Percentiles rank a stretch among this genome's conserved stretches.
These are phyloP conservation scores for Microdon myrmicae DNA, from an alignment of 2,888 invertebrate genomes.

Conservation along the genomic window DNA sequence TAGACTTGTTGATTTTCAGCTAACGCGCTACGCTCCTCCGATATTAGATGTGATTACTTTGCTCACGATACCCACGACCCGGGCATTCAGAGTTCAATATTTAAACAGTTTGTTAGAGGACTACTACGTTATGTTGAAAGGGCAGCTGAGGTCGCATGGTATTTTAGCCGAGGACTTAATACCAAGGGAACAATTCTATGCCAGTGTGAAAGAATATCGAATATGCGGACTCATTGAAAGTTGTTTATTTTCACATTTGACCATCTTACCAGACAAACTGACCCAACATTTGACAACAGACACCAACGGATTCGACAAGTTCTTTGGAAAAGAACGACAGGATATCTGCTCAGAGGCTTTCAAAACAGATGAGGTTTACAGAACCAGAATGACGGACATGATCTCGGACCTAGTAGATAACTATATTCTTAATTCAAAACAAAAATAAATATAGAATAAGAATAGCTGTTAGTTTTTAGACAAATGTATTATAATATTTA, in stretches of 20 bases:
- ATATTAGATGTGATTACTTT: slow-evolving; percentile 71
- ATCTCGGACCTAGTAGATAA: slow-evolving; percentile 70
- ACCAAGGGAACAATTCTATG: slow-evolving; percentile 66
- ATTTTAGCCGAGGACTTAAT: slow-evolving; percentile 67
- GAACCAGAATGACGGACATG: slow-evolving; percentile 69
- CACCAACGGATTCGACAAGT: slow-evolving; percentile 69
- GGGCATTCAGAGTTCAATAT: slow-evolving; percentile 66
- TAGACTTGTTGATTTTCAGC: slow-evolving; percentile 77
- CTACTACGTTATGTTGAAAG: slow-evolving; percentile 70
- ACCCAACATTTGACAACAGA: slow-evolving; percentile 68
- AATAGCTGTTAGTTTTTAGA: no score
- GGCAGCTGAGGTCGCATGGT: slow-evolving; percentile 65
- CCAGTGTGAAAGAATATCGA: slow-evolving; percentile 66
- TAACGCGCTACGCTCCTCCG: slow-evolving; percentile 74
- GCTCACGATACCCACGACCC: slow-evolving; percentile 68
- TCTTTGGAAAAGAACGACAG: slow-evolving; percentile 69
- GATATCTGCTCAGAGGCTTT: slow-evolving; percentile 71
- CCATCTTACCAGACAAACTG: slow-evolving; percentile 69
- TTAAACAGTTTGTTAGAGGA: slow-evolving; percentile 68
- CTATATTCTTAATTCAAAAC: slow-evolving; percentile 58
- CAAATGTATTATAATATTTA: no score
- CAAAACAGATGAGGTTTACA: slow-evolving; percentile 68
- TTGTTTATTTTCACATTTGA: slow-evolving; percentile 69
- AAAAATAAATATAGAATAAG: no score
- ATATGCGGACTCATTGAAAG: slow-evolving; percentile 70